Evolutionary conservation across 2,797 vertebrate species (phyloP).

Genomic region (Pantherophis vulpinus): DNA sequence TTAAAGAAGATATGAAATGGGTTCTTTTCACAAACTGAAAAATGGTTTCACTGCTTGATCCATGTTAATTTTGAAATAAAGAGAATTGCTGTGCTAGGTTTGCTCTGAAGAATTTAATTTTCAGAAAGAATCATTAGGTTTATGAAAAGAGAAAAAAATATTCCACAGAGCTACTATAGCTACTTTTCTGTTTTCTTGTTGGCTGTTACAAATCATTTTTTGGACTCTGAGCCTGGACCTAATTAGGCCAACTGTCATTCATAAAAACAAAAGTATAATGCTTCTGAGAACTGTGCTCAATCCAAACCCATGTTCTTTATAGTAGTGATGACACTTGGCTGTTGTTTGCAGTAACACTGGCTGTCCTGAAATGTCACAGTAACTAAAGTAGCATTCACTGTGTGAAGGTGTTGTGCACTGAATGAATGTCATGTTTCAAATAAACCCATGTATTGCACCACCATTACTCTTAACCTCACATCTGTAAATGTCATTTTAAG

Average conservation of each 20-base stretch:
- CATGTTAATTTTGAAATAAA: neutral
- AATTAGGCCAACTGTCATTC: neutral
- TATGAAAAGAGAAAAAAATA: too few species aligned
- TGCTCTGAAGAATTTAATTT: neutral
- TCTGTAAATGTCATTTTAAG: fast-evolving
- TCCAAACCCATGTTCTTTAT: neutral
- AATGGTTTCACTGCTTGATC: neutral
- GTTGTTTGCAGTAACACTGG: fast-evolving
- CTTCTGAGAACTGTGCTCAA: neutral
- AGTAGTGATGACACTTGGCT: fast-evolving
- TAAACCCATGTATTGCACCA: fast-evolving
- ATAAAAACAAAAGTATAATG: neutral
- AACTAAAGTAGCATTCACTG: neutral
- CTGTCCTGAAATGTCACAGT: neutral
- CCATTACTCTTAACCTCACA: neutral
- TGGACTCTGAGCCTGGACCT: neutral
- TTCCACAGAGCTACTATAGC: too few species aligned
- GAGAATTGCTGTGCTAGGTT: neutral
- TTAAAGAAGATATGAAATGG: too few species aligned
- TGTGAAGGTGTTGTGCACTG: neutral
- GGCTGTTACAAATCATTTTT: neutral
- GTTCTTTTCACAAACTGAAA: neutral
- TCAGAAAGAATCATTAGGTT: neutral
- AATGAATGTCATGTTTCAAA: neutral
- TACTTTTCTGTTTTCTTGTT: neutral